Conservation (phyloP, 2,888 invertebrate species). For the Notocelia uddmanniana region DNA sequence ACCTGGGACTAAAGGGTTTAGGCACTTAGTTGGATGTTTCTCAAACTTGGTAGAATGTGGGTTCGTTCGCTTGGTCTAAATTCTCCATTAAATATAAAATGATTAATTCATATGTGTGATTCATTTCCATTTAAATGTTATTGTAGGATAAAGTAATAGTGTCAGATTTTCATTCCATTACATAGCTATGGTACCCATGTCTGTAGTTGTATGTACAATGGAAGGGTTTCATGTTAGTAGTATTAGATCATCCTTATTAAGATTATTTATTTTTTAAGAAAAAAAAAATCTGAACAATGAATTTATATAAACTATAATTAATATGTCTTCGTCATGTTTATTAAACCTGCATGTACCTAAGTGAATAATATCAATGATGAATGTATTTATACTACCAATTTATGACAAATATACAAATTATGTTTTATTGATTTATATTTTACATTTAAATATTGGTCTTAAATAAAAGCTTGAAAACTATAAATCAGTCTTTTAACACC, state of each 20-base stretch:
- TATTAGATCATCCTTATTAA: background rate
- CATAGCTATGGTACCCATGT: background rate
- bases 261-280: background rate
- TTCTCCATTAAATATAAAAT: background rate
- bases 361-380: constrained; percentile 30
- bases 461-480: constrained; percentile 23
- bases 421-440: constrained; percentile 13
- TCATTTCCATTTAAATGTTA: background rate
- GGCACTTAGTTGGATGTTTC: background rate
- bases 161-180: background rate
- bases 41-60: background rate
- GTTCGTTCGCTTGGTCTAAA: background rate
- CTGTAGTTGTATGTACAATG: constrained; percentile 14
- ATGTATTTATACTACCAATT: constrained; percentile 18
- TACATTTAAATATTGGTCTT: constrained; percentile 18
- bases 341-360: constrained; percentile 13
- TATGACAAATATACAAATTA: constrained; percentile 36
- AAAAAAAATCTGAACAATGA: constrained; percentile 10
- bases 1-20: too few relatives aligned
- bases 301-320: background rate
- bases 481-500: background rate
- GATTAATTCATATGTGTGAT: background rate
- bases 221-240: background rate
- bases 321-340: background rate
- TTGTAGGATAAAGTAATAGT: background rate